Percentiles rank a stretch among this genome's conserved stretches.
phyloP scores from a whole-genome alignment of 1,140 invertebrate genomes.

The Diorhabda carinulata region DNA sequence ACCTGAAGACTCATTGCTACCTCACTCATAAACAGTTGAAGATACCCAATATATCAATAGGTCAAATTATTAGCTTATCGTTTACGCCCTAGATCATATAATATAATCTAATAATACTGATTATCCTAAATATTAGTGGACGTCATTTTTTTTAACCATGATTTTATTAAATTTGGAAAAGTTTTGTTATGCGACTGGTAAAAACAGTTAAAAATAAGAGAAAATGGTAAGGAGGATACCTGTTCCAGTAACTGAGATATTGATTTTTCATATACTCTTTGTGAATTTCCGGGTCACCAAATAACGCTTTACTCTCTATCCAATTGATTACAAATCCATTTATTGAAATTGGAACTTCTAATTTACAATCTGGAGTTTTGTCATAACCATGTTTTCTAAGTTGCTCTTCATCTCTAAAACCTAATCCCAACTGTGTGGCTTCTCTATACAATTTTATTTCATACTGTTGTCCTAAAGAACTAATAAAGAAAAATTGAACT shows the following conservation, averaged over 20 bases:
- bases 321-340: slow-evolving; percentile 87
- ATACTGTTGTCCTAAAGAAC: slow-evolving; percentile 72
- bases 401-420: slow-evolving; percentile 77
- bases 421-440: slow-evolving; percentile 57
- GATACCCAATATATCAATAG: too few relatives aligned
- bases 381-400: slow-evolving; percentile 81
- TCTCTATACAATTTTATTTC: slow-evolving; percentile 64
- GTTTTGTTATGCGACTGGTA: too few relatives aligned
- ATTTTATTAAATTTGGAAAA: too few relatives aligned
- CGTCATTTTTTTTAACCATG: too few relatives aligned
- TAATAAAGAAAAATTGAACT: slow-evolving; percentile 34
- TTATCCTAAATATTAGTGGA: too few relatives aligned
- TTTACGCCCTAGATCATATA: too few relatives aligned
- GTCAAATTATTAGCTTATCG: too few relatives aligned
- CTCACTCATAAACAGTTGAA: too few relatives aligned
- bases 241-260: slow-evolving; percentile 86
- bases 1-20: too few relatives aligned
- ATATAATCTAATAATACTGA: too few relatives aligned
- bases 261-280: slow-evolving; percentile 83
- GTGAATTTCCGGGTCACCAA: slow-evolving; percentile 81
- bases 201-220: too few relatives aligned
- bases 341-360: slow-evolving; percentile 84
- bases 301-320: slow-evolving; percentile 95
- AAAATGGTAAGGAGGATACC: slow-evolving; percentile 48
- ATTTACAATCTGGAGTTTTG: slow-evolving; percentile 91